These are phyloP conservation scores for Carpatolechia fugitivella DNA, from an alignment of 2,888 invertebrate species.

Conservation along the genomic window DNA sequence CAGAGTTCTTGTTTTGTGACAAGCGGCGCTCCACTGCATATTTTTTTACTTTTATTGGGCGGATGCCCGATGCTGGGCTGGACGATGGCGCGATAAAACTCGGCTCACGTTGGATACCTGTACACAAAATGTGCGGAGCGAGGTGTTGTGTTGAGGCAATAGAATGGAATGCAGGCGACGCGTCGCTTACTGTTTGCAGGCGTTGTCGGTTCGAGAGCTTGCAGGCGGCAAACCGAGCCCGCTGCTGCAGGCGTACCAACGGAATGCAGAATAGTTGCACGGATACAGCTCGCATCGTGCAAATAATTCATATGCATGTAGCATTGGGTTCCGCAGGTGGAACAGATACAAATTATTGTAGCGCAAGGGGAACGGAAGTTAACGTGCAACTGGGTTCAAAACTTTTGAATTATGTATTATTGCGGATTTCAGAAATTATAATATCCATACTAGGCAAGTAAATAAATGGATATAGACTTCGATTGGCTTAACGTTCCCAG, in stretches of 20 bases:
- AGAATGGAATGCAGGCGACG: slow-evolving; percentile 61
- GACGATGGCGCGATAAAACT: slow-evolving; percentile 35
- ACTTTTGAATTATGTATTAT: not conserved
- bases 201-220: slow-evolving; percentile 50
- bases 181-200: slow-evolving; percentile 48
- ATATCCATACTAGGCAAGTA: not conserved
- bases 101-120: slow-evolving; percentile 26
- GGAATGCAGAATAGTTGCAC: slow-evolving; percentile 61
- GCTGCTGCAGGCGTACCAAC: slow-evolving; percentile 50
- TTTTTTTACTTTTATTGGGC: slow-evolving; percentile 11
- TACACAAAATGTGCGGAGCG: slow-evolving; percentile 37
- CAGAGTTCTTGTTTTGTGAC: slow-evolving; percentile 16
- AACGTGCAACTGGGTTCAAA: not conserved
- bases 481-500: not conserved
- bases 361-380: slow-evolving; percentile 10
- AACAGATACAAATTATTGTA: slow-evolving; percentile 24
- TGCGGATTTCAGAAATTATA: not conserved
- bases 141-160: slow-evolving; percentile 53
- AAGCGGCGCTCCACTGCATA: slow-evolving; percentile 2
- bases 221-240: slow-evolving; percentile 56
- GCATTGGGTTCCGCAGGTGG: slow-evolving; percentile 24
- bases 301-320: slow-evolving; percentile 52
- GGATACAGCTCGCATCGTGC: slow-evolving; percentile 49
- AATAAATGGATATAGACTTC: not conserved
- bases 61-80: slow-evolving; percentile 2